phyloP scores from a whole-genome alignment of 1,140 invertebrate genomes.

The Gonioctena quinquepunctata region DNA sequence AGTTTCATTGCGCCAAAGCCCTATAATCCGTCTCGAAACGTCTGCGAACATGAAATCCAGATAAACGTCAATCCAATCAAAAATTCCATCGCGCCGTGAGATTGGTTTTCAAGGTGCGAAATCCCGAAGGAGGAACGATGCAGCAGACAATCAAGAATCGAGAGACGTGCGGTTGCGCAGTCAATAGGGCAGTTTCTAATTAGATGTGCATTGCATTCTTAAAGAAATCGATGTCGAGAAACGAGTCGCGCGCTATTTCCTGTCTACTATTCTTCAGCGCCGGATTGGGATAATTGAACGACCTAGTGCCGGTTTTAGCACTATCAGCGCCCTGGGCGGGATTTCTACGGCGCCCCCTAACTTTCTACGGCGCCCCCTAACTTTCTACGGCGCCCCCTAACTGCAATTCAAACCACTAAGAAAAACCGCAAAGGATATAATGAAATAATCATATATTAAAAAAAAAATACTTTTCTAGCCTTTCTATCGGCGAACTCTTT shows the following conservation, averaged over 20 bases:
- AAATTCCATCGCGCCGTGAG: background rate
- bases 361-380: too few species aligned
- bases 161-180: background rate
- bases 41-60: background rate
- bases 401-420: too few species aligned
- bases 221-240: conserved; percentile 1
- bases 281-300: too few species aligned
- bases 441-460: too few species aligned
- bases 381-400: too few species aligned
- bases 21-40: background rate
- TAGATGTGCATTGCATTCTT: conserved; percentile 7
- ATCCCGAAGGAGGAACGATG: background rate
- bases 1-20: background rate
- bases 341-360: too few species aligned
- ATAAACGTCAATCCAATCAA: conserved; percentile 1
- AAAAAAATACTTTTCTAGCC: too few species aligned
- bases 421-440: too few species aligned
- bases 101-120: conserved; percentile 6
- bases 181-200: background rate
- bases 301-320: too few species aligned
- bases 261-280: too few species aligned
- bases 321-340: too few species aligned
- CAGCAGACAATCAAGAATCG: background rate
- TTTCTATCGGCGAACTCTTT: too few species aligned
- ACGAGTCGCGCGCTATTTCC: background rate